These are phyloP conservation scores for Harmothoe impar DNA, from an alignment of 2,888 invertebrate species.

Conservation along the genomic window DNA sequence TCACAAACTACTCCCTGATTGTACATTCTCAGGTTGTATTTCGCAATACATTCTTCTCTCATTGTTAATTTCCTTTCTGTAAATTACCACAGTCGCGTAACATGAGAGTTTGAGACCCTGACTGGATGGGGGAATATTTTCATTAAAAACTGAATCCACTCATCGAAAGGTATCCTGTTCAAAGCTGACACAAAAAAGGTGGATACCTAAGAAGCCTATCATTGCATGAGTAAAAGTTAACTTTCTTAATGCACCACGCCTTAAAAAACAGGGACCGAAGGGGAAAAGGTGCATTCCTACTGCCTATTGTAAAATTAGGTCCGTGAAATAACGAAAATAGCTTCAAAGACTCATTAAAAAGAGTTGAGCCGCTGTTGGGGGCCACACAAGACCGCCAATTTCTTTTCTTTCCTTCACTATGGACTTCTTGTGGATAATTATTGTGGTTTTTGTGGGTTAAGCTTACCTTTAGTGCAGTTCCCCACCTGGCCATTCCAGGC, in stretches of 20 bases:
- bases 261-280: too few species aligned
- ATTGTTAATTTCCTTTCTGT: too few species aligned
- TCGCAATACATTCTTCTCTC: too few species aligned
- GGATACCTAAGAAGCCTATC: too few species aligned
- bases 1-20: too few species aligned
- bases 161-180: too few species aligned
- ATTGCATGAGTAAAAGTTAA: background rate
- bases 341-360: constrained; percentile 23
- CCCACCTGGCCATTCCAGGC: constrained; percentile 56
- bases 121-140: too few species aligned
- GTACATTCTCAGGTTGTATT: too few species aligned
- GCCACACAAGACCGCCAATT: constrained; percentile 4
- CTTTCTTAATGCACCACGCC: background rate
- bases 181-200: too few species aligned
- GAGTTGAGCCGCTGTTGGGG: background rate
- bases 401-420: background rate
- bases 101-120: too few species aligned
- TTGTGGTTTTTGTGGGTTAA: background rate
- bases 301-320: background rate
- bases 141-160: too few species aligned
- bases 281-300: background rate
- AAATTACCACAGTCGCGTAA: too few species aligned
- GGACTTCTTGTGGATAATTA: background rate
- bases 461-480: constrained; percentile 61
- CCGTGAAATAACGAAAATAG: constrained; percentile 7